These are phyloP conservation scores for Cebus imitator DNA, from an alignment of 2,113 vertebrate genomes.

Conservation along the genomic window DNA sequence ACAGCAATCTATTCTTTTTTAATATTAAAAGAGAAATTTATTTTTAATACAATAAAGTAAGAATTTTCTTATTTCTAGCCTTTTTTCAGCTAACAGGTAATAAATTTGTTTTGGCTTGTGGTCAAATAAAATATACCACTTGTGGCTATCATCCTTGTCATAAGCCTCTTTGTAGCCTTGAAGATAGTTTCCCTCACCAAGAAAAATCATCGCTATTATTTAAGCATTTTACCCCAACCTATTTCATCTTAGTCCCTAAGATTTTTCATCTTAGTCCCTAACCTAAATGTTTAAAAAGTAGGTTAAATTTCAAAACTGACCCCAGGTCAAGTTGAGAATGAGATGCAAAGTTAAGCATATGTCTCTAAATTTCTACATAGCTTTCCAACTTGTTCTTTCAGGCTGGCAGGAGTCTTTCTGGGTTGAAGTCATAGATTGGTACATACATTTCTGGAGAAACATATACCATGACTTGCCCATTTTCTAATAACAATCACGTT, in stretches of 20 bases:
- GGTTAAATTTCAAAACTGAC: conserved; percentile 31
- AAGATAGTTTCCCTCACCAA: neutral
- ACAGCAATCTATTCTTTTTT: neutral
- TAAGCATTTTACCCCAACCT: neutral
- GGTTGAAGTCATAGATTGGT: neutral
- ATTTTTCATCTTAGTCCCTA: conserved; percentile 14
- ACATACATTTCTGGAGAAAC: conserved; percentile 20
- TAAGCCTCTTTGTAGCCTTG: neutral
- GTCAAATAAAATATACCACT: neutral
- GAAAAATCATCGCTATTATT: neutral
- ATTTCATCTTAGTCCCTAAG: neutral
- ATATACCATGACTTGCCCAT: neutral
- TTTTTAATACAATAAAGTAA: neutral
- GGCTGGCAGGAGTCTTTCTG: neutral
- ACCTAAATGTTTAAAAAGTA: neutral
- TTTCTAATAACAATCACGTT: neutral
- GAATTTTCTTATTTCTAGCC: neutral
- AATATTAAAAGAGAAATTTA: neutral
- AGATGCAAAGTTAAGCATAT: neutral
- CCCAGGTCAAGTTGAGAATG: conserved; percentile 3
- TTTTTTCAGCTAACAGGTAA: neutral
- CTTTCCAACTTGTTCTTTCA: conserved; percentile 6
- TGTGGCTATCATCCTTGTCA: neutral
- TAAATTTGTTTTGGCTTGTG: neutral
- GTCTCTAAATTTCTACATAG: neutral